Conservation (phyloP, 2,113 vertebrate genomes). For the Ginglymostoma cirratum region DNA sequence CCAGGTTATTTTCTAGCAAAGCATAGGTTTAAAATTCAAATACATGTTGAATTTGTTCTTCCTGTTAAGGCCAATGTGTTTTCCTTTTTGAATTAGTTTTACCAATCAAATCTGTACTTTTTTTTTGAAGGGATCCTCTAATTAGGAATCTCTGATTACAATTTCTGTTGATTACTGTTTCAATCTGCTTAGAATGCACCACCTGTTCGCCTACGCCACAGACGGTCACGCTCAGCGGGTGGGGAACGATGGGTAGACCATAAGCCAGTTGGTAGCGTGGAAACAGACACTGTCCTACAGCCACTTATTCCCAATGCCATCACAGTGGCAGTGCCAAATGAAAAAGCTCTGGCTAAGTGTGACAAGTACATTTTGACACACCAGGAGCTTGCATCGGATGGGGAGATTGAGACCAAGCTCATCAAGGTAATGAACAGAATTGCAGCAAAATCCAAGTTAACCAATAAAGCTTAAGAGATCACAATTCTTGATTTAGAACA, state of each 20-base stretch:
- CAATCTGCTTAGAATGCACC: slow-evolving; percentile 59
- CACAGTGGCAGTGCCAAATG: slow-evolving; percentile 72
- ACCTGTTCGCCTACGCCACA: slow-evolving; percentile 65
- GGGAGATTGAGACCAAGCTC: slow-evolving; percentile 86
- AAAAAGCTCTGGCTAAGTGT: slow-evolving; percentile 82
- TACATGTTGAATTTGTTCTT: not conserved
- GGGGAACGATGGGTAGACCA: slow-evolving; percentile 91
- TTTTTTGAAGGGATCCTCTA: slow-evolving; percentile 35
- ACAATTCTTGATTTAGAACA: not conserved
- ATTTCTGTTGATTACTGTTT: slow-evolving; percentile 52
- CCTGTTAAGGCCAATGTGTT: not conserved
- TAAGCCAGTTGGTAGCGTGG: slow-evolving; percentile 73
- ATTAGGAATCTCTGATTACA: slow-evolving; percentile 34
- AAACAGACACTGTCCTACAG: slow-evolving; percentile 84
- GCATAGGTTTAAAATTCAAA: not conserved
- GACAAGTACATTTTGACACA: slow-evolving; percentile 95
- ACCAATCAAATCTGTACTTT: slow-evolving; percentile 8
- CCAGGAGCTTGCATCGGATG: slow-evolving; percentile 90
- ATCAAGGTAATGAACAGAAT: slow-evolving; percentile 73
- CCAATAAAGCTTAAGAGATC: not conserved
- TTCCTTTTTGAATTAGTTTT: slow-evolving; percentile 1
- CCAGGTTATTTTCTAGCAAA: not conserved
- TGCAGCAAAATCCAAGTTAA: not conserved
- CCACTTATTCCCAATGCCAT: slow-evolving; percentile 78
- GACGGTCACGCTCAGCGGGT: slow-evolving; percentile 78